Conservation (phyloP, 2,888 invertebrate species). For the Mermis nigrescens region DNA sequence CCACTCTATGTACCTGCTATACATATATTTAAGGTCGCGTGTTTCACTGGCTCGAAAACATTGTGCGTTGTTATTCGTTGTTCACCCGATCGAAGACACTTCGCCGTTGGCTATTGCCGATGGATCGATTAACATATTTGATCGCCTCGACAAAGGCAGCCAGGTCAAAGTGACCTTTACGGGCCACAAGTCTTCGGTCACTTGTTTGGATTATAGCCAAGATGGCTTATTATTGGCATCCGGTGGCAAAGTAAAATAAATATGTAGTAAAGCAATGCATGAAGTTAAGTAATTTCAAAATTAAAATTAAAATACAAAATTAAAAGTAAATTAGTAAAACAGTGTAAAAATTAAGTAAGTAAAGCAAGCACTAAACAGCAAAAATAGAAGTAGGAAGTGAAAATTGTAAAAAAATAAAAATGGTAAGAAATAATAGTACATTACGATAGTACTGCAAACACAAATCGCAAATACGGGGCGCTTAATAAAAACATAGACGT, state of each 20-base stretch:
- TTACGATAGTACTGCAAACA: too few species aligned
- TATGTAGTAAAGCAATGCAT: too few species aligned
- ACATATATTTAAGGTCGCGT: slow-evolving; percentile 44
- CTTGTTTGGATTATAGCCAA: slow-evolving; percentile 58
- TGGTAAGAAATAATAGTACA: too few species aligned
- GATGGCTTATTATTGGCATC: slow-evolving; percentile 66
- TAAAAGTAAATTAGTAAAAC: too few species aligned
- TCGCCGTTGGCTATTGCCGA: slow-evolving; percentile 81
- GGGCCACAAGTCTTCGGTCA: slow-evolving; percentile 66
- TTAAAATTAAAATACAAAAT: too few species aligned
- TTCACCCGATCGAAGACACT: slow-evolving; percentile 50
- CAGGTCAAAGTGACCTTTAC: slow-evolving; percentile 50
- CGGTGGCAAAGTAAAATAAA: slow-evolving; percentile 51
- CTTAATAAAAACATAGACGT: too few species aligned
- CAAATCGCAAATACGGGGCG: too few species aligned
- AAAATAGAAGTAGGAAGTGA: too few species aligned
- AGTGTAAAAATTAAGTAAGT: too few species aligned
- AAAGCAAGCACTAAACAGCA: too few species aligned
- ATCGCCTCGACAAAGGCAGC: slow-evolving; percentile 32
- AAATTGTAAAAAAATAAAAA: too few species aligned
- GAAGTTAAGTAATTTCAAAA: too few species aligned
- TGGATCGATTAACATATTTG: slow-evolving; percentile 64
- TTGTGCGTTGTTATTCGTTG: slow-evolving; percentile 47
- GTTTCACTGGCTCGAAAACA: slow-evolving; percentile 57
- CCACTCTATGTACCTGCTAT: neutral